Evolutionary conservation across 1,140 invertebrate genomes (phyloP).

Genomic region (Platyura marginata): DNA sequence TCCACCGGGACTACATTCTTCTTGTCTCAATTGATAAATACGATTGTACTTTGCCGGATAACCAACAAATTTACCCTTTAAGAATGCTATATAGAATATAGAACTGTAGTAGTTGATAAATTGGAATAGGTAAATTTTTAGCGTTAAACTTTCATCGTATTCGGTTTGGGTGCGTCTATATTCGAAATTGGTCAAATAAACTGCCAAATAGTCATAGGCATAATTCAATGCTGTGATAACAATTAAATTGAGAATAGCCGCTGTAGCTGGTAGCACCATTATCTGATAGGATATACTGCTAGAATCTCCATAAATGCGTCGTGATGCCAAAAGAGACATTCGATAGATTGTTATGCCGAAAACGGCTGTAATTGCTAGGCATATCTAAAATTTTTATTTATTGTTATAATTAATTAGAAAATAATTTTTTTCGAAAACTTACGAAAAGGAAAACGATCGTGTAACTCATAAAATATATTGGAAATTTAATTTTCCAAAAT

Average conservation of each 20-base stretch:
- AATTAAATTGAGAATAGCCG: conserved; percentile 52
- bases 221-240: conserved; percentile 31
- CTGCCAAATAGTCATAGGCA: conserved; percentile 29
- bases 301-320: conserved; percentile 31
- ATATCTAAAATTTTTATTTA: conserved; percentile 44
- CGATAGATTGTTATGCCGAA: conserved; percentile 57
- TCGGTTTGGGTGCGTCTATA: conserved; percentile 69
- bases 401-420: no score
- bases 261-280: conserved; percentile 43
- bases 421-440: no score
- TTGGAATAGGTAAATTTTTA: conserved; percentile 76
- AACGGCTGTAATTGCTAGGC: conserved; percentile 52
- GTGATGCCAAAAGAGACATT: conserved; percentile 42
- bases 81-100: conserved; percentile 72
- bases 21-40: conserved; percentile 36
- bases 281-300: conserved; percentile 35
- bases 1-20: conserved; percentile 57
- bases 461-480: conserved; percentile 39
- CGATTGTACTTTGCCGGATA: conserved; percentile 56
- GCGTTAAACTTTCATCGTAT: conserved; percentile 64
- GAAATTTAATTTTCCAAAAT: conserved; percentile 47
- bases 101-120: conserved; percentile 78
- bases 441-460: conserved; percentile 42
- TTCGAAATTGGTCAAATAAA: conserved; percentile 51
- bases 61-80: conserved; percentile 64